Evolutionary conservation across 2,888 invertebrate genomes (phyloP).

Genomic region (Pristionchus exspectatus): DNA sequence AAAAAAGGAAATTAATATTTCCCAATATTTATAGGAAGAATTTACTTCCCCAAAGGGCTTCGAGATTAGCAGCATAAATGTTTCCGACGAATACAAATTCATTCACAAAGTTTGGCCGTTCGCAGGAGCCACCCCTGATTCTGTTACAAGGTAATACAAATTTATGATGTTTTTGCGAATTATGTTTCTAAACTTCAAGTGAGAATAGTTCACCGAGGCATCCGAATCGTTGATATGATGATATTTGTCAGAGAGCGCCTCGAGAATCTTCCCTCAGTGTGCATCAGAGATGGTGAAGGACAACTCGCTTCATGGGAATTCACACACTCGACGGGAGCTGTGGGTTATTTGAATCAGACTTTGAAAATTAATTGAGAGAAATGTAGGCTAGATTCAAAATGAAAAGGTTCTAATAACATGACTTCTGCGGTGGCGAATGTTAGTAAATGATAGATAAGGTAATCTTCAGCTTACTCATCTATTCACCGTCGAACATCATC

Average conservation of each 20-base stretch:
- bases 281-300: conserved; percentile 1
- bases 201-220: no score
- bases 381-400: background rate
- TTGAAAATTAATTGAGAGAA: background rate
- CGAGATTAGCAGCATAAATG: background rate
- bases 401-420: no score
- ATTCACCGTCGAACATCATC: conserved; percentile 18
- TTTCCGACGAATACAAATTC: background rate
- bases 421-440: no score
- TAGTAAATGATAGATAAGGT: no score
- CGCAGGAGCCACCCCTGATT: background rate
- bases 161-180: background rate
- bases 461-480: background rate
- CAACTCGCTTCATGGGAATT: conserved; percentile 2
- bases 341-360: background rate
- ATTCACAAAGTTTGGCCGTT: conserved; percentile 17
- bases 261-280: background rate
- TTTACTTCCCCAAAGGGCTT: background rate
- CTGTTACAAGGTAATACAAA: background rate
- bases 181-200: no score
- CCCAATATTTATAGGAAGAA: background rate
- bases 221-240: background rate
- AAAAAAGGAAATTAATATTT: no score
- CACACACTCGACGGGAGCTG: background rate
- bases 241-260: background rate